phyloP scores from a whole-genome alignment of 1,140 invertebrate species.

The Zaprionus tsacasi region DNA sequence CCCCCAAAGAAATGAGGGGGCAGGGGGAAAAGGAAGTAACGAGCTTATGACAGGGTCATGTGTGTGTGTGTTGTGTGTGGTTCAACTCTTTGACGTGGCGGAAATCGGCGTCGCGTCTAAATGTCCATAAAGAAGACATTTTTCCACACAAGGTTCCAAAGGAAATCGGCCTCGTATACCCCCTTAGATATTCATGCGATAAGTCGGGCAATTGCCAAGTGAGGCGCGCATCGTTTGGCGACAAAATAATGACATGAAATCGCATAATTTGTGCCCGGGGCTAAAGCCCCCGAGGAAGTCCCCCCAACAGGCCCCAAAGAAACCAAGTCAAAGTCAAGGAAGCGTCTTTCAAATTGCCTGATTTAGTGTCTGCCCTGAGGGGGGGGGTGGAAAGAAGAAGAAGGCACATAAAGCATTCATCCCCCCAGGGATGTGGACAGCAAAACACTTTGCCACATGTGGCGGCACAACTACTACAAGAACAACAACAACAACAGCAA shows the following conservation, averaged over 20 bases:
- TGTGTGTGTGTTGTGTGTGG: conserved; percentile 9
- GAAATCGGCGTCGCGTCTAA: conserved; percentile 69
- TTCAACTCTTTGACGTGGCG: conserved; percentile 67
- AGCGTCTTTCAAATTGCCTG: conserved; percentile 69
- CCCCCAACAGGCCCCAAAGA: background rate
- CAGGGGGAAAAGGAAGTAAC: conserved; percentile 4
- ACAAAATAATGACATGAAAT: conserved; percentile 80
- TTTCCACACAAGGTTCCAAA: conserved; percentile 29
- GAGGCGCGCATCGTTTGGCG: conserved; percentile 69
- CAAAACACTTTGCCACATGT: conserved; percentile 39
- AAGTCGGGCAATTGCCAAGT: conserved; percentile 56
- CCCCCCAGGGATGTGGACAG: conserved; percentile 33
- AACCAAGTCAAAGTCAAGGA: conserved; percentile 52
- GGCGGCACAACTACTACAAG: conserved; percentile 32
- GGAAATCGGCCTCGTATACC: conserved; percentile 11
- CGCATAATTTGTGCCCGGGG: conserved; percentile 64
- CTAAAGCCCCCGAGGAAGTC: conserved; percentile 32
- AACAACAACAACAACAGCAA: conserved; percentile 49
- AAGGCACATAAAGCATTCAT: conserved; percentile 30
- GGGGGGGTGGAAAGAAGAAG: conserved; percentile 32
- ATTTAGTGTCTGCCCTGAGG: conserved; percentile 74
- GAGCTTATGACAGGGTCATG: conserved; percentile 63
- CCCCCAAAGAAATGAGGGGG: background rate
- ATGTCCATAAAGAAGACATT: conserved; percentile 82
- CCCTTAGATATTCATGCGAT: conserved; percentile 5